Evolutionary conservation across 2,113 vertebrate species (phyloP).

Genomic region (Taurulus bubalis): DNA sequence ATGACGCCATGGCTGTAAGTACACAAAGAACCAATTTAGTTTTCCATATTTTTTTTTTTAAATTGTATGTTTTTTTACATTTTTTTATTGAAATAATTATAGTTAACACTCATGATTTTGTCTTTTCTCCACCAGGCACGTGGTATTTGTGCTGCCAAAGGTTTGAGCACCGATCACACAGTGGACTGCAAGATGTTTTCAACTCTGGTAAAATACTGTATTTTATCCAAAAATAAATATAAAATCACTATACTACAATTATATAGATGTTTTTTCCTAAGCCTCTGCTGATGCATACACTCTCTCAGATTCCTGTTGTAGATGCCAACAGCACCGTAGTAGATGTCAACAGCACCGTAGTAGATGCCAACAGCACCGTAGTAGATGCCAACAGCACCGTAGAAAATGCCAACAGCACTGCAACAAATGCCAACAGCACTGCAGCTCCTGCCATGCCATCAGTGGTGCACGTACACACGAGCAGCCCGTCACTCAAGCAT

Average conservation of each 20-base stretch:
- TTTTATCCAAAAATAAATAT: accelerated
- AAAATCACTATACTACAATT: background rate
- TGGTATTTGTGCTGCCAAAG: conserved; percentile 76
- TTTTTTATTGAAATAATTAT: background rate
- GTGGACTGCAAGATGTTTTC: conserved; percentile 78
- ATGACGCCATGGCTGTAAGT: conserved; percentile 77
- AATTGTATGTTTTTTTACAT: background rate
- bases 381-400: conserved; percentile 51
- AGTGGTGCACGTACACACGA: conserved; percentile 36
- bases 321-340: conserved; percentile 47
- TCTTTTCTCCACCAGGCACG: conserved; percentile 58
- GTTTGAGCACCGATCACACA: background rate
- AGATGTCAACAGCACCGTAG: conserved; percentile 54
- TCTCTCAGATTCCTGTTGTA: conserved; percentile 54
- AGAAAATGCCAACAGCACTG: conserved; percentile 39
- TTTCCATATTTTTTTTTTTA: too few relatives aligned
- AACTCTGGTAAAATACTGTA: conserved; percentile 57
- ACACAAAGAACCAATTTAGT: background rate
- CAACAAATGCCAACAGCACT: conserved; percentile 53
- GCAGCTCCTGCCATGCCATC: conserved; percentile 7
- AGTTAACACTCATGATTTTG: background rate
- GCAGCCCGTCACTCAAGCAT: conserved; percentile 38
- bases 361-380: conserved; percentile 57
- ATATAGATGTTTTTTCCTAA: background rate
- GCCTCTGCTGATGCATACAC: background rate